phyloP scores from a whole-genome alignment of 2,797 vertebrate species.

The Phataginus tetradactyla region DNA sequence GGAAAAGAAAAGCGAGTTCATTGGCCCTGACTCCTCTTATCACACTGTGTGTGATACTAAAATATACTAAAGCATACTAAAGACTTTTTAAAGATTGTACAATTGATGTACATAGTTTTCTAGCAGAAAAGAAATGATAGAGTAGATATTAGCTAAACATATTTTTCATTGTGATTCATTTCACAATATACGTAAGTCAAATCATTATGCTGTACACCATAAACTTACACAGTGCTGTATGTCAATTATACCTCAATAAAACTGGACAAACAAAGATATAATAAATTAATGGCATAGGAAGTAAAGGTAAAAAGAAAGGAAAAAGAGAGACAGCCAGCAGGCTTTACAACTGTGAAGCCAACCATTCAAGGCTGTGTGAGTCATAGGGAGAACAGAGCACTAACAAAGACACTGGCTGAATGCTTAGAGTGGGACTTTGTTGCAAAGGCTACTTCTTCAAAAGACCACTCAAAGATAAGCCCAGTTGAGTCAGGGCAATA shows the following conservation, averaged over 20 bases:
- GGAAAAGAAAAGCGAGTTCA: neutral
- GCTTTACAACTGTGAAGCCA: neutral
- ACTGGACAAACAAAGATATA: neutral
- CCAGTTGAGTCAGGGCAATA: neutral
- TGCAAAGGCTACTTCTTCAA: slow-evolving; percentile 34
- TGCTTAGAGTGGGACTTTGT: neutral
- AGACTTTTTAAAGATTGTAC: neutral
- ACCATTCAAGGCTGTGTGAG: neutral
- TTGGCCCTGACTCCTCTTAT: neutral
- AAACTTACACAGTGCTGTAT: neutral
- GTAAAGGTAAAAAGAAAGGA: neutral
- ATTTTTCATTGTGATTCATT: neutral
- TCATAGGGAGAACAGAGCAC: neutral
- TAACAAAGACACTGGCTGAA: neutral
- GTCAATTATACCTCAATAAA: neutral
- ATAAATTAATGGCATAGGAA: neutral
- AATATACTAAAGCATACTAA: neutral
- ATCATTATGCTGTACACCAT: neutral
- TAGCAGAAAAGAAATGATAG: slow-evolving; percentile 27
- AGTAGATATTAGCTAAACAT: neutral
- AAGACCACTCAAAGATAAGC: neutral
- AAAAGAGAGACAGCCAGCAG: neutral
- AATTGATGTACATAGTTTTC: neutral
- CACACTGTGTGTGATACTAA: neutral
- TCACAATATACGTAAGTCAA: neutral